Evolutionary conservation across 1,140 invertebrate genomes (phyloP).

Genomic region (Psix sp.): DNA sequence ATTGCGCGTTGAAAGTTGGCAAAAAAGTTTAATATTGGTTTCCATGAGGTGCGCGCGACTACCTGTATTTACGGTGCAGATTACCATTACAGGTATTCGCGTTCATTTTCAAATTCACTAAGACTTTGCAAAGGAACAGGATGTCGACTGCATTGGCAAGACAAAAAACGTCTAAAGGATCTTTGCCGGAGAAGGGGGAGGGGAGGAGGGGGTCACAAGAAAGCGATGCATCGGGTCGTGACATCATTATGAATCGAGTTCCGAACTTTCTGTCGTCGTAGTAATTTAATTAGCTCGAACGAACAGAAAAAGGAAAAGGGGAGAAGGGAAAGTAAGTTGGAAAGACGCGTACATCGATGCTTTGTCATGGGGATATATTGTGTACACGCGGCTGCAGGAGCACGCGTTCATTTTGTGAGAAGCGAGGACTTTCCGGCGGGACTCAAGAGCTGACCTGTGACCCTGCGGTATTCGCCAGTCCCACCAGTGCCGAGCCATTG

Average conservation of each 20-base stretch:
- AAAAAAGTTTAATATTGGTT: constrained; percentile 32
- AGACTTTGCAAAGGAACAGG: constrained; percentile 33
- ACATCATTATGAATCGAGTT: constrained; percentile 56
- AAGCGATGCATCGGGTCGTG: constrained; percentile 37
- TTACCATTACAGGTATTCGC: constrained; percentile 35
- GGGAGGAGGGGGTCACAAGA: constrained; percentile 20
- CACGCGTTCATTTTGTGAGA: constrained; percentile 19
- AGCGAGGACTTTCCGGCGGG: constrained; percentile 40
- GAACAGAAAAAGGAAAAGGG: constrained; percentile 8
- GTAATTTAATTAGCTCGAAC: constrained; percentile 52
- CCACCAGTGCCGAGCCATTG: constrained; percentile 34
- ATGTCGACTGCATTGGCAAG: constrained; percentile 2
- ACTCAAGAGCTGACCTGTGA: constrained; percentile 44
- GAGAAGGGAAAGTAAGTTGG: constrained; percentile 2
- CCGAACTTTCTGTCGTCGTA: constrained; percentile 48
- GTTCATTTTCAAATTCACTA: constrained; percentile 29
- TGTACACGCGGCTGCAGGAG: neutral
- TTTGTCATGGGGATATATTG: constrained; percentile 43
- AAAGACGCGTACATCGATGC: constrained; percentile 41
- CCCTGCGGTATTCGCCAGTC: constrained; percentile 34
- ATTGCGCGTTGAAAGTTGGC: constrained; percentile 35
- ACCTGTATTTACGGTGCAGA: constrained; percentile 27
- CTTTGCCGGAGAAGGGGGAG: neutral
- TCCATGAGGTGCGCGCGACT: constrained; percentile 12
- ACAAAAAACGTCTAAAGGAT: constrained; percentile 15